Evolutionary conservation across 1,140 invertebrate genomes (phyloP), one percentile per base, ranked within the genome.

Genomic region (Psix sp.): DNA sequence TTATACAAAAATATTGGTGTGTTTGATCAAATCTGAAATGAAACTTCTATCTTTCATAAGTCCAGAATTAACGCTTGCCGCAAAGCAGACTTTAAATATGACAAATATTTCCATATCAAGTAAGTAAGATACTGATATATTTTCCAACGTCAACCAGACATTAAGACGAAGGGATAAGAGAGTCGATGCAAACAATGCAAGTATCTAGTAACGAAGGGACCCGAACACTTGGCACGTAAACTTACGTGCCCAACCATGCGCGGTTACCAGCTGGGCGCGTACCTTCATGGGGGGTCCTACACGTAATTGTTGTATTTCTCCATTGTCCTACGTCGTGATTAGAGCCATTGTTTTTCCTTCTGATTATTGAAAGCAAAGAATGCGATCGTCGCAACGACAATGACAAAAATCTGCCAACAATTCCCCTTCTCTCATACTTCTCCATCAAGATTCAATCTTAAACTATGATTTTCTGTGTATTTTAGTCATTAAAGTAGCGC

Each of bases 301-400:
- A 83, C 82, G 82, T 84, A 85, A 86, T 87, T 85, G 84, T 87
- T 87, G 83, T 84, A 82, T 82, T 82, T 80, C 82, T 57, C 78
- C 77, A 86, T 87, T 87, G 84, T 86, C 83, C 83, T 75, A 46
- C 77, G 24, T 67, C 79, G 77, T 86, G 84, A 86, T 86, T 86
- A 82, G 80, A 81, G 15, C 80, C 80, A 84, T 87, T 87, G 86
- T 86, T 86, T 85, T 83, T 79, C 35, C 63, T 82, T 82, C 81
- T 82, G 83, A 84, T 85, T 83, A 84, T 83, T 59, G n/a, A 78
- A 68, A 79, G 46, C 49, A 76, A 56, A 62, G 62, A 66, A 71
- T 62, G 15, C 54, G 65, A 71, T 63, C 66, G 73, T 71, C 49
- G 60, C 54, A 24, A 14, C 7, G 35, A 65, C 45, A 59, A 49